phyloP scores from a whole-genome alignment of 2,797 vertebrate species.

The Danio tinwini region DNA sequence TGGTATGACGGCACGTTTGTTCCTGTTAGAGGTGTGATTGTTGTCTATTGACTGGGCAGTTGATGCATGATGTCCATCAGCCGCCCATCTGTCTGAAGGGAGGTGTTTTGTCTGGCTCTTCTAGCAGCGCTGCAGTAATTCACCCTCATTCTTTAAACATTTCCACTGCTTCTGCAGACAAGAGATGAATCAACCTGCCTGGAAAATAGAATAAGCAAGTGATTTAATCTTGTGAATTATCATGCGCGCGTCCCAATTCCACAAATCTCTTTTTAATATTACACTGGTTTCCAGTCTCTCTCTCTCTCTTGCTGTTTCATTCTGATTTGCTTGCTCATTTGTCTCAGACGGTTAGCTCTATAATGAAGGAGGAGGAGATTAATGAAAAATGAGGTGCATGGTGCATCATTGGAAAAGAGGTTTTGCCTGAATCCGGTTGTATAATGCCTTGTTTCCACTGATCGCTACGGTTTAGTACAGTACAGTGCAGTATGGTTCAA shows the following conservation, averaged over 20 bases:
- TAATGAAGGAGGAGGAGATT: neutral
- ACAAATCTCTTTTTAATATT: conserved; percentile 7
- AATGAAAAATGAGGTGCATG: neutral
- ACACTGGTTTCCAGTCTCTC: neutral
- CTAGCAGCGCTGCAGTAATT: conserved; percentile 38
- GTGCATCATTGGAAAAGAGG: neutral
- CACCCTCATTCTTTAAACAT: conserved; percentile 31
- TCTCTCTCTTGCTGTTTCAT: neutral
- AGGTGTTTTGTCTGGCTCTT: conserved; percentile 13
- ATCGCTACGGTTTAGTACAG: too few relatives aligned
- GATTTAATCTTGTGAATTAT: conserved; percentile 42
- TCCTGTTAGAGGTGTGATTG: neutral
- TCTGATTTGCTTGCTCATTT: neutral
- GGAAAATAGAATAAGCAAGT: conserved; percentile 19
- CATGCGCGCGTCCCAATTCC: neutral
- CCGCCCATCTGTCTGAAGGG: neutral
- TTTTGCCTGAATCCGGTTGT: neutral
- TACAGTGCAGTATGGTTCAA: too few relatives aligned
- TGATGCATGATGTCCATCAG: conserved; percentile 39
- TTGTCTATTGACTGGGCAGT: conserved; percentile 7
- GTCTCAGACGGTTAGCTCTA: neutral
- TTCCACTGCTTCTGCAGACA: neutral
- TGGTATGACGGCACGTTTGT: neutral
- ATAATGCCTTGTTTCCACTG: neutral
- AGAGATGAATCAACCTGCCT: conserved; percentile 31